Evolutionary conservation across 2,113 vertebrate genomes (phyloP), one percentile per base, ranked within the genome.

Genomic region (Struthidea cinerea): DNA sequence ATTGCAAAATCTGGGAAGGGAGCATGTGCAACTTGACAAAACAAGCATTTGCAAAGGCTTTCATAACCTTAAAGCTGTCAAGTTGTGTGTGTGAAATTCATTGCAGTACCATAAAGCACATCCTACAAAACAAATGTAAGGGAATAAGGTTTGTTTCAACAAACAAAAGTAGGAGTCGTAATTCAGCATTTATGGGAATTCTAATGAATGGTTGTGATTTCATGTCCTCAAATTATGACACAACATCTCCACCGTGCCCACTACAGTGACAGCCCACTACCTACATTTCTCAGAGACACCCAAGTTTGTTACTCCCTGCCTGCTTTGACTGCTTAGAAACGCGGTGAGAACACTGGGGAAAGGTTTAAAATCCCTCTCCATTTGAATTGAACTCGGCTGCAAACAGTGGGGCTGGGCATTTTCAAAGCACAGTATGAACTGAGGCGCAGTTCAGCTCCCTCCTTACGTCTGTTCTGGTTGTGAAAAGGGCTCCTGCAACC

Each of bases 21-120:
- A 95, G 74, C 76, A 75, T 32, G 80, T 85, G 92, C 67, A 77
- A 3, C 84, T 68, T 90, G 80, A 78, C 93, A 67, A 82, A 93
- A 80, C 52, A 60, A 67, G 33, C 74, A 26, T 90, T 95, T 93
- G 68, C 87, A 76, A 69, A 69, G 69, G 67, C 69, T 94, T 93
- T 83, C 76, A 83, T 80, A 77, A 74, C 85, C 74, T 70, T 79
- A 63, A 77, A 94, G 41, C 91, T 96, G 83, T 80, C 77, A n/a
- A 26, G 41, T 7, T 71, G 61, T 74, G 14, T 27, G 44, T 37
- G 60, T 42, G 61, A 61, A 87, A 81, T 81, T 59, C 56, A 41
- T 6, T 35, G 47, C 10, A 33, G 70, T 35, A 57, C 69, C 46
- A 35, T 41, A 82, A 83, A 87, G 59, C 59, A 94, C 55, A 67